These are phyloP conservation scores for Lasioglossum calceatum DNA, from an alignment of 2,888 invertebrate genomes.

Conservation along the genomic window DNA sequence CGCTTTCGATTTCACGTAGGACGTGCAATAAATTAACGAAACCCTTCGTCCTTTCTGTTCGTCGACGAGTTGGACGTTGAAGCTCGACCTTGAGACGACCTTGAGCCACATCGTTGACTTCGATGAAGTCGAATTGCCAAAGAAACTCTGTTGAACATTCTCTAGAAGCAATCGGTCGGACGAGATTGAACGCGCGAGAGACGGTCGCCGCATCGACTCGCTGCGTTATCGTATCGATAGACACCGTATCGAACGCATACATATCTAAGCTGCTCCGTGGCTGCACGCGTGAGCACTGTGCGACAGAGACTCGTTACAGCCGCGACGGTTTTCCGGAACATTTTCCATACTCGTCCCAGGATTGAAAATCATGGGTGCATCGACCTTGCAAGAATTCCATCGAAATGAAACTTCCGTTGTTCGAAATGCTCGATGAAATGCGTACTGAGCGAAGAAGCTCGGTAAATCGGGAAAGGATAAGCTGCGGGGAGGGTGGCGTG, in stretches of 20 bases:
- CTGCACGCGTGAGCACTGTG: too few species aligned
- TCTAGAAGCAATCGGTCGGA: not conserved
- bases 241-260: too few species aligned
- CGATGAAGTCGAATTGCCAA: not conserved
- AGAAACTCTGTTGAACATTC: not conserved
- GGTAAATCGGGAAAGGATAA: not conserved
- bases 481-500: not conserved
- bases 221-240: not conserved
- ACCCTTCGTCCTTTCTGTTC: not conserved
- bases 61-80: not conserved
- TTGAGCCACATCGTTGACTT: not conserved
- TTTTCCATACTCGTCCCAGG: not conserved
- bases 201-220: not conserved
- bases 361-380: not conserved
- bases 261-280: too few species aligned
- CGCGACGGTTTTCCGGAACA: not conserved
- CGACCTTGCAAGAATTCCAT: not conserved
- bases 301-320: too few species aligned
- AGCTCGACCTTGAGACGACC: slow-evolving; percentile 25
- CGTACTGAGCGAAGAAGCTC: not conserved
- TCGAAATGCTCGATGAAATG: not conserved
- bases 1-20: not conserved
- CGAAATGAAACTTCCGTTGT: not conserved
- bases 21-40: not conserved
- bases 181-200: not conserved